Evolutionary conservation across 1,140 invertebrate genomes (phyloP).

Genomic region (Oryzaephilus surinamensis): DNA sequence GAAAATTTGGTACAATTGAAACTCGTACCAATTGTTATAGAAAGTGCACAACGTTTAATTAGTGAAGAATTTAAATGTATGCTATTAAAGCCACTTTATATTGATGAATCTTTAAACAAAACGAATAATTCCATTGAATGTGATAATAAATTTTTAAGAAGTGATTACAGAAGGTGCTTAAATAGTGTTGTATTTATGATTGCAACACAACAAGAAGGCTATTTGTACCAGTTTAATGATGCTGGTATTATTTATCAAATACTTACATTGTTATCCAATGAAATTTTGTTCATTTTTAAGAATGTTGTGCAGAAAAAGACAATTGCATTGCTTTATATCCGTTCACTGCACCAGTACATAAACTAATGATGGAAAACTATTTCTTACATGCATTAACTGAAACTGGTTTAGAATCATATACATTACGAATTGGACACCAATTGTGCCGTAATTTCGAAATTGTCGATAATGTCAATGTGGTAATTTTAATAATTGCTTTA

Average conservation of each 20-base stretch:
- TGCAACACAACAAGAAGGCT: conserved; percentile 45
- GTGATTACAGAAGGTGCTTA: conserved; percentile 20
- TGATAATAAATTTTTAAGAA: conserved; percentile 17
- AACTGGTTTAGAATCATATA: conserved; percentile 69
- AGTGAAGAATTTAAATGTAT: conserved; percentile 35
- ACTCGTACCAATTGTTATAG: conserved; percentile 31
- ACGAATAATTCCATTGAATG: conserved; percentile 13
- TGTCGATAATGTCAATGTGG: conserved; percentile 27
- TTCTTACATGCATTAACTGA: conserved; percentile 65
- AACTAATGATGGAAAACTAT: conserved; percentile 54
- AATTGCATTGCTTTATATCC: conserved; percentile 43
- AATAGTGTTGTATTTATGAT: conserved; percentile 37
- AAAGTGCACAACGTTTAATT: conserved; percentile 27
- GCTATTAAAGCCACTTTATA: conserved; percentile 32
- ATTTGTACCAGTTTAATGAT: conserved; percentile 44
- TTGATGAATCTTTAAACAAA: conserved; percentile 16
- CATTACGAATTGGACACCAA: conserved; percentile 52
- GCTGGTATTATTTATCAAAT: not conserved
- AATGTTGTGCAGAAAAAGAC: conserved; percentile 18
- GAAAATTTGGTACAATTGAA: conserved; percentile 36
- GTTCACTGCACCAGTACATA: conserved; percentile 58
- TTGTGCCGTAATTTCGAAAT: conserved; percentile 33
- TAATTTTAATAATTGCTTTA: too few species aligned
- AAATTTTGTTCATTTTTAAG: too few species aligned
- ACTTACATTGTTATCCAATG: too few species aligned